Conservation (phyloP, 2,888 invertebrate species). For the Torymus aiolomorphi region DNA sequence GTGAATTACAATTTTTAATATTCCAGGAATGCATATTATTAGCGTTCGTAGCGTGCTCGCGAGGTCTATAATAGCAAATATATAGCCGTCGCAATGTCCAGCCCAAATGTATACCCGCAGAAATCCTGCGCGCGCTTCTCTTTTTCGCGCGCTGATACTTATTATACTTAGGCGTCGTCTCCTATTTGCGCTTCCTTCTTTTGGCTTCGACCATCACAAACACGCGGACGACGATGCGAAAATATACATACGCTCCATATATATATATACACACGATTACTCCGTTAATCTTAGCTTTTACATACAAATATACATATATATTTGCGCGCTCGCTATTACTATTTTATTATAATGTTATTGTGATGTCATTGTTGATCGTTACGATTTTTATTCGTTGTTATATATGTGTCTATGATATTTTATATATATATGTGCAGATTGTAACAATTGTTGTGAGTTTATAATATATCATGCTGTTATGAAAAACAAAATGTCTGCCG, state of each 20-base stretch:
- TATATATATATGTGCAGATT: constrained; percentile 22
- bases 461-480: constrained; percentile 70
- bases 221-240: neutral
- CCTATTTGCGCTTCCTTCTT: neutral
- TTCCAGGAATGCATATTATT: constrained; percentile 29
- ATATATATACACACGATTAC: neutral
- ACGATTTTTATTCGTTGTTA: constrained; percentile 33
- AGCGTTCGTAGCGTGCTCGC: no score
- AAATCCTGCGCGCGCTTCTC: constrained; percentile 2
- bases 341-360: neutral
- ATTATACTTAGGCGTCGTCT: no score
- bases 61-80: no score
- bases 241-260: neutral
- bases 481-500: constrained; percentile 67
- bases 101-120: constrained; percentile 41
- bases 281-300: constrained; percentile 20
- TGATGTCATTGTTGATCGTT: constrained; percentile 19
- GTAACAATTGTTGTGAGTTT: constrained; percentile 57
- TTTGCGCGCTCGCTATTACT: constrained; percentile 2
- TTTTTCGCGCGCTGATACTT: neutral
- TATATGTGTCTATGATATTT: neutral
- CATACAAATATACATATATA: neutral
- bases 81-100: constrained; percentile 28
- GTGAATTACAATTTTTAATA: constrained; percentile 28
- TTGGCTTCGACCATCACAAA: neutral